A percentile compares a stretch with the other conserved stretches of the same genome.
These are phyloP conservation scores for Galleria mellonella DNA, from an alignment of 1,140 invertebrate genomes.

Conservation along the genomic window DNA sequence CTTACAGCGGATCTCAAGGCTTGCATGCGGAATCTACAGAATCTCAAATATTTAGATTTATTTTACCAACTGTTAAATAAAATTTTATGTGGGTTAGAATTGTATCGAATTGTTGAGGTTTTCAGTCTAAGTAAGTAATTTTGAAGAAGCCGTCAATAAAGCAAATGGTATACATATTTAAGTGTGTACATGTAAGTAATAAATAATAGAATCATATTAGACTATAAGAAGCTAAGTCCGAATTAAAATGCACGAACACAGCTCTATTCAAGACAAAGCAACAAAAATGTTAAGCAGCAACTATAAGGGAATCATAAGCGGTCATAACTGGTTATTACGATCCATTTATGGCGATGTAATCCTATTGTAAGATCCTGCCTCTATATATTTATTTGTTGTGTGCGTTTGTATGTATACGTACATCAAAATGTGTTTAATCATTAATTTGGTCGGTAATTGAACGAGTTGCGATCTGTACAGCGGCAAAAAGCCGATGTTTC, in stretches of 20 bases:
- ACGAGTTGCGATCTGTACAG: slow-evolving; percentile 42
- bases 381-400: slow-evolving; percentile 17
- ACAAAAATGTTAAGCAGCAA: slow-evolving; percentile 59
- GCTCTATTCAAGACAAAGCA: slow-evolving; percentile 60
- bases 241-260: slow-evolving; percentile 69
- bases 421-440: slow-evolving; percentile 64
- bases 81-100: too few relatives aligned
- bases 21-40: too few relatives aligned
- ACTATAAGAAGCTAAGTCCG: slow-evolving; percentile 26
- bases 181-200: too few relatives aligned
- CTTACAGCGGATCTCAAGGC: too few relatives aligned
- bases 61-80: too few relatives aligned
- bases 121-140: too few relatives aligned
- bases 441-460: slow-evolving; percentile 71
- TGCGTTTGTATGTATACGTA: slow-evolving; percentile 29
- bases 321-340: slow-evolving; percentile 63
- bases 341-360: slow-evolving; percentile 66
- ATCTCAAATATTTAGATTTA: too few relatives aligned
- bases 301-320: slow-evolving; percentile 57
- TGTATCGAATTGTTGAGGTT: too few relatives aligned
- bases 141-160: too few relatives aligned
- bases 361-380: slow-evolving; percentile 57
- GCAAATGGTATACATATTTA: too few relatives aligned
- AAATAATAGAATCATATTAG: background rate
- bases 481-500: slow-evolving; percentile 58